These are phyloP conservation scores for Lucilia sericata DNA, from an alignment of 1,140 invertebrate species.

Conservation along the genomic window DNA sequence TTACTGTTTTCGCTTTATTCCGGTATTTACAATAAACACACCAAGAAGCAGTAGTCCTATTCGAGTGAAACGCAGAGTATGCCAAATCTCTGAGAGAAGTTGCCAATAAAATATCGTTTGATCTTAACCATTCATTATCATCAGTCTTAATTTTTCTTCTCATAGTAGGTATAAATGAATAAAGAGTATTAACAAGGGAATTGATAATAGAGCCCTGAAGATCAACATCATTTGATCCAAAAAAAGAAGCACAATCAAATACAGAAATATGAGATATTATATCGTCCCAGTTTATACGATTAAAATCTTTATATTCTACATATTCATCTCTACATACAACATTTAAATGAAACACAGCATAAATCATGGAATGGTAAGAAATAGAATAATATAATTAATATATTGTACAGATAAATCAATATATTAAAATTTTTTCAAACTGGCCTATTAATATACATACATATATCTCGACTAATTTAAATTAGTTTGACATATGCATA, in stretches of 20 bases:
- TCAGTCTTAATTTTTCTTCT: background rate
- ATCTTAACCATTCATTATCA: background rate
- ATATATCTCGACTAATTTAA: too few species aligned
- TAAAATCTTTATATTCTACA: too few species aligned
- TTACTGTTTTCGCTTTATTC: background rate
- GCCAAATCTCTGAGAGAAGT: background rate
- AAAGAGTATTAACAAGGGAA: background rate
- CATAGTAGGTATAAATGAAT: background rate
- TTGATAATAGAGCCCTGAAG: background rate
- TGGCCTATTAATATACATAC: too few species aligned
- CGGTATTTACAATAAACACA: background rate
- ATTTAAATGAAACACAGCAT: too few species aligned
- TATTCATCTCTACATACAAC: too few species aligned
- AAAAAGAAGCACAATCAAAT: background rate
- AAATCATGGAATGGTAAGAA: too few species aligned
- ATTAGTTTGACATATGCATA: too few species aligned
- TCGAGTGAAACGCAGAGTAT: background rate
- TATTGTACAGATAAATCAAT: too few species aligned
- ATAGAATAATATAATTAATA: too few species aligned
- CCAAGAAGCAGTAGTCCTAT: background rate
- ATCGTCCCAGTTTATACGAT: background rate
- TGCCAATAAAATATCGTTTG: background rate
- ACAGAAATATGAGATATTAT: background rate
- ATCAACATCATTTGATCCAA: background rate
- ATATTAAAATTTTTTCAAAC: too few species aligned